Evolutionary conservation across 2,113 vertebrate species (phyloP), one percentile per base, ranked within the genome.

Genomic region (Hyperopisus bebe): DNA sequence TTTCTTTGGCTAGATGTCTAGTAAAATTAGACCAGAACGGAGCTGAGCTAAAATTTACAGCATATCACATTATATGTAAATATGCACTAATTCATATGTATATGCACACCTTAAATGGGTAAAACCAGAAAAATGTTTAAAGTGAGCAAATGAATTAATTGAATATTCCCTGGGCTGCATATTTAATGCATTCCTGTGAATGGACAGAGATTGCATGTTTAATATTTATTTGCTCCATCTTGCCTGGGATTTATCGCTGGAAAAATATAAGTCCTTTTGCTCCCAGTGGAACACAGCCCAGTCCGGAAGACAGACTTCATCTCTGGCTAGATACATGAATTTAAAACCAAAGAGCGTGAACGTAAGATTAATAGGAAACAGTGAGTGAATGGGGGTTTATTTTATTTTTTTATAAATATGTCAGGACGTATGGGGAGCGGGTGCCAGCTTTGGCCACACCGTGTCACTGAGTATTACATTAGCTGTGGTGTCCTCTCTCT

Each of bases 221-320:
- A 77, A 80, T 80, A 80, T 80, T 80, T 80, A 19, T 89, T 53
- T n/a, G 31, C 39, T 47, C 47, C 47, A 13, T 77, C 50, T 53
- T 13, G 7, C 58, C 47, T 50, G n/a, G 10, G 42, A 62, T 62
- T 66, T 70, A 66, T 86, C 6, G 42, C n/a, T 89, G 31, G 58
- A 66, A 90, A 62, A 90, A 90, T 87, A 92, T 93, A 90, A 91
- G 86, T 92, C 85, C 66, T 88, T 90, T 90, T 91, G 86, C 87
- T 87, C 91, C 90, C 89, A 85, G 92, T 89, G 88, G 88, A 93
- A 84, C 92, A 91, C 92, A 88, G 46, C 92, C 70, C 84, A 89
- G 87, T 89, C 89, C 88, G 92, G 91, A 92, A 92, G 91, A 86
- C 91, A 48, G 90, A 92, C 91, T 70, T 90, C 87, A 86, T 92